These are phyloP conservation scores for Kryptolebias marmoratus DNA, from an alignment of 2,113 vertebrate genomes.

Conservation along the genomic window DNA sequence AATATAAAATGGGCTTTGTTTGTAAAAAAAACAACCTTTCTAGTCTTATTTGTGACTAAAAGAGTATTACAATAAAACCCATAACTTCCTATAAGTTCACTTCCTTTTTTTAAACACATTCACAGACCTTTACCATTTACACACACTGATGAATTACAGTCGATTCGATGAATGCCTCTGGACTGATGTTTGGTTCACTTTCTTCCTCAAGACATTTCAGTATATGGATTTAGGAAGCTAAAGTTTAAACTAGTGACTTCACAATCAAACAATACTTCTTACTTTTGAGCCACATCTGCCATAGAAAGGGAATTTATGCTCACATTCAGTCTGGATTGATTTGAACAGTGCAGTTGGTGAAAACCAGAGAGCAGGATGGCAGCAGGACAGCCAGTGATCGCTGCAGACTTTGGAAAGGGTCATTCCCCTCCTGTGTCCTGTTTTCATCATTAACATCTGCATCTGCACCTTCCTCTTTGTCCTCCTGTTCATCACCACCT, in stretches of 20 bases:
- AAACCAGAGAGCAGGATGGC: slow-evolving; percentile 73
- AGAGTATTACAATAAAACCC: background rate
- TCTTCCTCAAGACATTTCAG: slow-evolving; percentile 1
- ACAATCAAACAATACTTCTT: background rate
- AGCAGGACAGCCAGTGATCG: slow-evolving; percentile 72
- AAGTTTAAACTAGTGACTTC: background rate
- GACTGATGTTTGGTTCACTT: background rate
- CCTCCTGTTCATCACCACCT: slow-evolving; percentile 44
- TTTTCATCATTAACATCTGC: slow-evolving; percentile 48
- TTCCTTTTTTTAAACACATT: background rate
- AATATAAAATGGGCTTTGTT: background rate
- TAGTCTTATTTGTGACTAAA: background rate
- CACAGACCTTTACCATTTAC: background rate
- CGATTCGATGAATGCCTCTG: background rate
- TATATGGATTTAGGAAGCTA: background rate
- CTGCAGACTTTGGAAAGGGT: slow-evolving; percentile 73
- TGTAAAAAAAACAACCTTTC: background rate
- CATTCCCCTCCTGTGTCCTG: slow-evolving; percentile 48
- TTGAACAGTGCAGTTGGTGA: slow-evolving; percentile 77
- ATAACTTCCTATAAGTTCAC: background rate
- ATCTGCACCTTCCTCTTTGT: slow-evolving; percentile 34
- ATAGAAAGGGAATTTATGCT: background rate
- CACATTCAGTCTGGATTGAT: slow-evolving; percentile 65
- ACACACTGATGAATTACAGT: background rate
- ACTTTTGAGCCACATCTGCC: background rate